phyloP scores from a whole-genome alignment of 2,888 invertebrate species.

The Phyto melanocephala region DNA sequence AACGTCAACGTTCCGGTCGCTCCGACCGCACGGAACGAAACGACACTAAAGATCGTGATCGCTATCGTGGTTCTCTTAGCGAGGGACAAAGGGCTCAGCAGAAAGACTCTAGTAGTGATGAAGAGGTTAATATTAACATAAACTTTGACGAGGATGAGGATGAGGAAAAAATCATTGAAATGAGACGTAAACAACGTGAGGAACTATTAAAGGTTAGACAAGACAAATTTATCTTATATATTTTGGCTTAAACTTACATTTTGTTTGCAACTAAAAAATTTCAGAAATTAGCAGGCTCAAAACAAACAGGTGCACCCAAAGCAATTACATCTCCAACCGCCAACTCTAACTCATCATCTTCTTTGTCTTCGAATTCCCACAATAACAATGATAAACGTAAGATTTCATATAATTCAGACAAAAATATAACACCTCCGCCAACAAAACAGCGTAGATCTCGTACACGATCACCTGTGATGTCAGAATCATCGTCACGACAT shows the following conservation, averaged over 20 bases:
- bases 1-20: conserved; percentile 71
- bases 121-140: conserved; percentile 86
- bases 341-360: background rate
- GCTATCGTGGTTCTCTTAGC: conserved; percentile 86
- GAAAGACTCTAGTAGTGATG: conserved; percentile 82
- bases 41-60: conserved; percentile 79
- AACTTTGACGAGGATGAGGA: conserved; percentile 93
- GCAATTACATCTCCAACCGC: background rate
- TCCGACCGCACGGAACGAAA: conserved; percentile 76
- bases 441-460: conserved; percentile 40
- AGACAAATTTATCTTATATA: no score
- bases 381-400: conserved; percentile 16
- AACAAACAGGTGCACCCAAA: conserved; percentile 1
- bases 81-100: conserved; percentile 87
- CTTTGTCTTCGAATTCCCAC: background rate
- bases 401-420: conserved; percentile 1
- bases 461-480: conserved; percentile 50
- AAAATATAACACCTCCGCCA: conserved; percentile 18
- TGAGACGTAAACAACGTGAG: conserved; percentile 91
- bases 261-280: background rate
- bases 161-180: conserved; percentile 95
- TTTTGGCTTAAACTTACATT: no score
- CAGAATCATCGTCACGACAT: conserved; percentile 42
- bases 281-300: conserved; percentile 55
- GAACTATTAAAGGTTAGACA: conserved; percentile 89